Base-by-base conservation (phyloP, 2,888 invertebrate species). In the Dinocampus coccinellae region DNA sequence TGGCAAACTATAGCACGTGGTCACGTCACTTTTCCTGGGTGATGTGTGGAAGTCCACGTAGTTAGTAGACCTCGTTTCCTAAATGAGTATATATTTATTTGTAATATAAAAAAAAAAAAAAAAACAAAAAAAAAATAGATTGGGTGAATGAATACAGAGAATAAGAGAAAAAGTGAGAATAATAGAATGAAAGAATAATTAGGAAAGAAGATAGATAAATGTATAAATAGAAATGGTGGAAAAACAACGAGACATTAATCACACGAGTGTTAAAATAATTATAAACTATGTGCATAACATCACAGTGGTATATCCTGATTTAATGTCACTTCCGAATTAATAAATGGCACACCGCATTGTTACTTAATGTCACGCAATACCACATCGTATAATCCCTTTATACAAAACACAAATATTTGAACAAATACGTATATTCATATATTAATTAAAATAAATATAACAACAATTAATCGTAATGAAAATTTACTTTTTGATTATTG, bases 61-160 rank as follows among this genome's bases (percentile, higher is more conserved):
- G 82, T 83, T 86, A 87, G 85, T 87, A 84, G 85, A 87, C 82
- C 87, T 79, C 86, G 85, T 86, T 84, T 87, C 87, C 87, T 85
- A 75, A 77, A 24, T 26, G 74, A 77, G 77, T 68, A 65, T 6
- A 20, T 29, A 47, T 42, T 33, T 52, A 29, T 16, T 22, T 1
- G 52, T 26, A 26, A 16, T 4, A 63, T 9, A 47, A 10, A 24
- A n/a, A 47, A 47, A 16, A 16, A 47, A n/a, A 60, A 0, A 29
- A 11, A 57, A 26, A 58, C 2, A 10, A 6, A 16, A n/a, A 20
- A 16, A 16, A 20, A 6, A 47, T 16, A 20, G 7, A 47, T 47
- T 47, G 47, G n/a, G n/a, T 47, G 47, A 47, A 47, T 16, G 47
- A 47, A 6, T 16, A 16, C 7, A 47, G 16, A 33, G 20, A 64